phyloP scores from a whole-genome alignment of 2,888 invertebrate species.

The Leptopilina syphax region DNA sequence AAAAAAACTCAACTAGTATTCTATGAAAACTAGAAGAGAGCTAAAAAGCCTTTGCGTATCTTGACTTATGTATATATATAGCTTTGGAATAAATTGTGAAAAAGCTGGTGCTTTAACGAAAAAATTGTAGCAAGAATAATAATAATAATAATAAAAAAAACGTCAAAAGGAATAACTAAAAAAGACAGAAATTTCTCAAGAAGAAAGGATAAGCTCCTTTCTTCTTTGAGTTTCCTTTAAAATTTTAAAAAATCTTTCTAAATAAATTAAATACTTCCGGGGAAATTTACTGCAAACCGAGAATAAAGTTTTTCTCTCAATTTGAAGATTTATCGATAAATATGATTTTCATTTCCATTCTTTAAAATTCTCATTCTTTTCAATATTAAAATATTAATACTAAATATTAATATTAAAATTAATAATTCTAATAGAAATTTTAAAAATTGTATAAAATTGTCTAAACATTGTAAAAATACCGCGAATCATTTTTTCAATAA shows the following conservation, averaged over 20 bases:
- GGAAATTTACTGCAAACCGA: not conserved
- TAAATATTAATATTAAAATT: too few relatives aligned
- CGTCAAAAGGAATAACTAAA: conserved; percentile 43
- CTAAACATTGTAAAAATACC: too few relatives aligned
- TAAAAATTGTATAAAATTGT: too few relatives aligned
- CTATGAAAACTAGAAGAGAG: conserved; percentile 40
- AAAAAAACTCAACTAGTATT: conserved; percentile 37
- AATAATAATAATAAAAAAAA: conserved; percentile 1
- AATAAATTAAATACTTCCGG: not conserved
- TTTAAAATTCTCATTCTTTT: too few relatives aligned
- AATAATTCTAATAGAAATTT: too few relatives aligned
- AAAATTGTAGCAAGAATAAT: conserved; percentile 24
- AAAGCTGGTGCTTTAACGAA: conserved; percentile 34
- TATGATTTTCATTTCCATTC: too few relatives aligned
- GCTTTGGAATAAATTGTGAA: conserved; percentile 37
- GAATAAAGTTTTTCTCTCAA: not conserved
- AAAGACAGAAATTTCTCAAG: conserved; percentile 42
- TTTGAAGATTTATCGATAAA: conserved; percentile 29
- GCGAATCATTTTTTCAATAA: not conserved
- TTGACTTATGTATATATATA: conserved; percentile 23
- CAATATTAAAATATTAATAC: too few relatives aligned
- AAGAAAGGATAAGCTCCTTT: conserved; percentile 35
- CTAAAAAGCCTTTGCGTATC: conserved; percentile 28
- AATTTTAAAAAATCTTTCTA: not conserved
- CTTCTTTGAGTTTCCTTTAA: conserved; percentile 10